Evolutionary conservation across 2,113 vertebrate species (phyloP), one percentile per base, ranked within the genome.

Genomic region (Globicephala melas): DNA sequence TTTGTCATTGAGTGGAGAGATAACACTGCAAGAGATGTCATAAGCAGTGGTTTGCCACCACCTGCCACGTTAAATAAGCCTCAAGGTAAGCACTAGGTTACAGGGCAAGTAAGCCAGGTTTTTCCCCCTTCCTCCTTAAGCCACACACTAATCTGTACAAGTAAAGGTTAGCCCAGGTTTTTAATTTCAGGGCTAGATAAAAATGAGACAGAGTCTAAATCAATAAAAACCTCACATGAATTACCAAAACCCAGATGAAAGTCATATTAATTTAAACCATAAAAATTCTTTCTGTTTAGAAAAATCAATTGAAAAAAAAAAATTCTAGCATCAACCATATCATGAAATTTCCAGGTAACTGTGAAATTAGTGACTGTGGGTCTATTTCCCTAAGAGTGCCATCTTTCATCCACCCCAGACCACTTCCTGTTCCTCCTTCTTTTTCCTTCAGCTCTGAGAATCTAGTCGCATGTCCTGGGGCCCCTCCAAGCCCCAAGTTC

Each of bases 21-120:
- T 97, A 96, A 94, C 88, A 74, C 95, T 98, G 97, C 96, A 97
- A 93, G 97, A 98, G 97, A 97, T 97, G 98, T 97, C 97, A 96
- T 55, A 97, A 98, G 96, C 91, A 96, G 93, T 2, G 15, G 74
- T 95, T 87, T 98, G 98, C 98, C 97, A 97, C 96, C 98, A 97
- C 98, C 98, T 98, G 98, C 96, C 98, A 97, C 71, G 82, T 96
- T 89, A 80, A 97, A 98, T 28, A 96, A 98, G 95, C 62, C 96
- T 97, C 98, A 94, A 2, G 8, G 91, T 89, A 93, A 92, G 91
- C 90, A 84, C 63, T 85, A 94, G 96, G 94, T 89, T 97, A 89
- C 23, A 97, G 96, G 95, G 93, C 96, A 98, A 91, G 63, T 38
- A 87, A 98, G 96, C 97, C 85, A 98, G 94, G 80, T 47, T 96